Percentiles rank a stretch among this genome's conserved stretches.
These are phyloP conservation scores for Cremastinae sp. DNA, from an alignment of 2,888 invertebrate genomes.

Conservation along the genomic window DNA sequence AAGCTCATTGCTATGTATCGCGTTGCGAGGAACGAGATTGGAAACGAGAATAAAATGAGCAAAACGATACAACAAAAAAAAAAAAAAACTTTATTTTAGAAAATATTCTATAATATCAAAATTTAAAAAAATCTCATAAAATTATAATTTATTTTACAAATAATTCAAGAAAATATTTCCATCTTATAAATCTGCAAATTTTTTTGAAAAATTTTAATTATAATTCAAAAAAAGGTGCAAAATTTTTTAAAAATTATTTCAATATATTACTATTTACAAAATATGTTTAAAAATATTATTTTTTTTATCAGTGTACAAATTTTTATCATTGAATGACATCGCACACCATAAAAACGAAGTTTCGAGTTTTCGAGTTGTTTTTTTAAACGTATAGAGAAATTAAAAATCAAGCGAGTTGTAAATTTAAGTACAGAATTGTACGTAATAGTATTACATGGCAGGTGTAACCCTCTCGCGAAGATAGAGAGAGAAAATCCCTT, in stretches of 20 bases:
- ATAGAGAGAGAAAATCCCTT: constrained; percentile 8
- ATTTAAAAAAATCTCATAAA: too few species aligned
- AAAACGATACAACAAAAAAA: background rate
- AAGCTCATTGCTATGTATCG: constrained; percentile 60
- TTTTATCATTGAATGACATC: too few species aligned
- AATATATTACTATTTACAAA: too few species aligned
- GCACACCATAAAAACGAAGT: constrained; percentile 10
- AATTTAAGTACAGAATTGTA: background rate
- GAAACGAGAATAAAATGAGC: constrained; percentile 27
- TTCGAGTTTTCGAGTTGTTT: constrained; percentile 44
- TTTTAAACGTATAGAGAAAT: background rate
- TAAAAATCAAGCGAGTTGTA: background rate
- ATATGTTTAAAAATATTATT: too few species aligned
- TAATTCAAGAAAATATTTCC: too few species aligned
- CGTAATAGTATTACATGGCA: constrained; percentile 41
- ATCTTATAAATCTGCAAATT: too few species aligned
- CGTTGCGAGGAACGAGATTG: constrained; percentile 48
- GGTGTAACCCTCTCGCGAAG: constrained; percentile 48
- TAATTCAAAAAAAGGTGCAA: too few species aligned
- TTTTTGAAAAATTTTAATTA: too few species aligned
- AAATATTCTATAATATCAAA: too few species aligned
- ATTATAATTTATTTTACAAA: too few species aligned
- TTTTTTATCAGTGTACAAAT: too few species aligned
- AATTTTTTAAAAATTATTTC: too few species aligned
- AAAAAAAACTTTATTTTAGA: background rate